Base-by-base conservation (phyloP, 2,113 vertebrate species). In the Odontesthes bonariensis region DNA sequence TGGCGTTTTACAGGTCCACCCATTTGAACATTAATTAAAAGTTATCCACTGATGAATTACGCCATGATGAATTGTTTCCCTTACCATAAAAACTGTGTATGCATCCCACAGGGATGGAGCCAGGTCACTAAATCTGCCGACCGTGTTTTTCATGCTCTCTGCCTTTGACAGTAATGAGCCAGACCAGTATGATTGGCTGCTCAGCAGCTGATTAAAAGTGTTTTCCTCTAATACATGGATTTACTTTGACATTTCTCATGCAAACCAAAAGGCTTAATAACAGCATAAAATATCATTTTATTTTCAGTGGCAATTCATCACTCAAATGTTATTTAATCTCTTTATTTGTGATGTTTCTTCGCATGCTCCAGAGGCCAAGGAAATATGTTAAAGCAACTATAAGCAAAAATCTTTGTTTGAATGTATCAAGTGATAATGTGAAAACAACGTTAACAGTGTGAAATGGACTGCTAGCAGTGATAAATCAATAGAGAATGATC, bases 11-110 rank as follows among this genome's bases (percentile, higher is more conserved):
- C 83, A 85, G 80, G 66, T 83, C 75, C 1, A 6, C 57, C 56
- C 60, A 10, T 84, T 84, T 78, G 76, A 79, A 84, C 82, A 63
- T 88, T 91, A 89, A 93, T 93, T 91, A 92, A 92, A 90, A 90
- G 87, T 86, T 91, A 83, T 80, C 73, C 68, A 38, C 89, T 89
- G 87, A 87, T 89, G 86, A 91, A 92, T 87, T 87, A 79, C 81
- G 72, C 69, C 12, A 74, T 89, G 85, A 90, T 91, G 67, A 88
- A 90, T 90, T 89, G 89, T 89, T 90, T 91, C 82, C 80, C 91
- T 86, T 86, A 79, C 88, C 87, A 80, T 92, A 89, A 86, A 91
- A 91, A 77, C 78, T 72, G 76, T 81, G 60, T 71, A 75, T 76
- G 81, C 69, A 75, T 79, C 87, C 87, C 86, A 40, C 55, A 76